phyloP scores from a whole-genome alignment of 2,888 invertebrate genomes.

The Alloscopus bannaensis region DNA sequence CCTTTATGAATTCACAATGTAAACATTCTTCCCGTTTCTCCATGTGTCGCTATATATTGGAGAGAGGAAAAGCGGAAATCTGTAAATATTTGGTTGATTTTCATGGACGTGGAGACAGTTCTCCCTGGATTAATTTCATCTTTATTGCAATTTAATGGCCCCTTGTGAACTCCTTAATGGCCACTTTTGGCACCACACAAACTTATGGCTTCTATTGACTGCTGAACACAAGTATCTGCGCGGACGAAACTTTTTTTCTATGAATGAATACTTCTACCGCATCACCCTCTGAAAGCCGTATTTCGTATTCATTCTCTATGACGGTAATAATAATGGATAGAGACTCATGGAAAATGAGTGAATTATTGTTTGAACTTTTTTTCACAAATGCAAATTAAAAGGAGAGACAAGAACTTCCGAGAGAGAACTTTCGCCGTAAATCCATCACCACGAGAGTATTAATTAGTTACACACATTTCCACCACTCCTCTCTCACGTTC shows the following conservation, averaged over 20 bases:
- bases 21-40: constrained; percentile 7
- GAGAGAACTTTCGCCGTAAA: constrained; percentile 53
- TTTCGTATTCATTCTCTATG: constrained; percentile 7
- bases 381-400: constrained; percentile 54
- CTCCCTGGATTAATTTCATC: constrained; percentile 56
- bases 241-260: constrained; percentile 36
- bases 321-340: constrained; percentile 24
- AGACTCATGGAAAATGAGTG: constrained; percentile 38
- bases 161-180: constrained; percentile 59
- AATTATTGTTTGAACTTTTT: constrained; percentile 52
- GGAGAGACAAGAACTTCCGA: constrained; percentile 21
- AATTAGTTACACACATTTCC: constrained; percentile 41
- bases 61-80: constrained; percentile 10
- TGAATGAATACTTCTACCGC: constrained; percentile 2
- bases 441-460: constrained; percentile 55
- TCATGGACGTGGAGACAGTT: constrained; percentile 41
- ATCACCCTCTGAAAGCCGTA: background rate
- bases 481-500: background rate
- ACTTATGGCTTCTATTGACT: constrained; percentile 61
- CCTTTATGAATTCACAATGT: constrained; percentile 2
- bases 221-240: constrained; percentile 44
- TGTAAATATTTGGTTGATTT: constrained; percentile 42
- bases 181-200: constrained; percentile 55
- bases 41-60: background rate
- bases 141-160: constrained; percentile 64